Evolutionary conservation across 2,888 invertebrate species (phyloP).

Genomic region (Acanthococcus lagerstroemiae): DNA sequence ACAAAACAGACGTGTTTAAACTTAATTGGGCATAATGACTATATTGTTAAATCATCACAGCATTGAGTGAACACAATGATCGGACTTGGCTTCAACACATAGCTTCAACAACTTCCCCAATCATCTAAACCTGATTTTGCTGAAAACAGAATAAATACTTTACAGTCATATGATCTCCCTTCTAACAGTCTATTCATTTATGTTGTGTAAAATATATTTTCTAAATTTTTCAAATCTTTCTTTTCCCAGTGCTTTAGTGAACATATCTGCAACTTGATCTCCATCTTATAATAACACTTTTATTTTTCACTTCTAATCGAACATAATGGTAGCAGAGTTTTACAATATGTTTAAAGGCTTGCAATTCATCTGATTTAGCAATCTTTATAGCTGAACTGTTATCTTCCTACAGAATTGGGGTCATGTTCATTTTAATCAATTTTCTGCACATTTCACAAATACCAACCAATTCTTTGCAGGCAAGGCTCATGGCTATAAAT

Average conservation of each 20-base stretch:
- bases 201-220: not conserved
- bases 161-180: not conserved
- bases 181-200: not conserved
- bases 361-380: not conserved
- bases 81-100: not conserved
- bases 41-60: too few species aligned
- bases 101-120: not conserved
- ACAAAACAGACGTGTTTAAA: too few species aligned
- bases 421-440: not conserved
- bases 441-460: not conserved
- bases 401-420: not conserved
- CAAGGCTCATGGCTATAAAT: not conserved
- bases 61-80: too few species aligned
- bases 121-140: not conserved
- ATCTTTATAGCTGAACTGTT: not conserved
- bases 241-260: not conserved
- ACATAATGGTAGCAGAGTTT: conserved; percentile 1
- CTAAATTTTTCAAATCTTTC: not conserved
- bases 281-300: not conserved
- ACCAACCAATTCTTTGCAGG: not conserved
- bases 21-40: too few species aligned
- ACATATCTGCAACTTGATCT: not conserved
- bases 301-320: not conserved
- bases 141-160: not conserved
- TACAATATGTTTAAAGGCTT: not conserved